These are phyloP conservation scores for Capitulum mitella DNA, from an alignment of 2,888 invertebrate genomes.

Conservation along the genomic window DNA sequence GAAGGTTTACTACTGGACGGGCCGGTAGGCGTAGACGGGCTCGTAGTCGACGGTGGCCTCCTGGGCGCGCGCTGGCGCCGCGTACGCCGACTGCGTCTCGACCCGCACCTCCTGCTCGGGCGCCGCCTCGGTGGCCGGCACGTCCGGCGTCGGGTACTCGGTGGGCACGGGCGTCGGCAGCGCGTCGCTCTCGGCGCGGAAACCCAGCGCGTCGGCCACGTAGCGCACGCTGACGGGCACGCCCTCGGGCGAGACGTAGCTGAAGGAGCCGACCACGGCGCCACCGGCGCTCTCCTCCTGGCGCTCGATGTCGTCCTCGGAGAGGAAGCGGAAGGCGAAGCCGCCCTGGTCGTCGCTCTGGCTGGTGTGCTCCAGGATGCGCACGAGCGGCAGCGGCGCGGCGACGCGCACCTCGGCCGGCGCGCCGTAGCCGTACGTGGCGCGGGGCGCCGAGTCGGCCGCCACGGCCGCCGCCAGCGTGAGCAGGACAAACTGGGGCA, in stretches of 20 bases:
- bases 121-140: slow-evolving; percentile 18
- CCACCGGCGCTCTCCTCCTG: not conserved
- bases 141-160: slow-evolving; percentile 14
- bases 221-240: not conserved
- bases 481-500: too few relatives aligned
- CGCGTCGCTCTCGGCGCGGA: slow-evolving; percentile 15
- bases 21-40: not conserved
- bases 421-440: not conserved
- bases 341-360: not conserved
- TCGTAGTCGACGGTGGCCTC: not conserved
- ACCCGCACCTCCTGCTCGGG: not conserved
- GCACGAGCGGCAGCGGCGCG: not conserved
- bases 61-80: not conserved
- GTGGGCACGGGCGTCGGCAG: slow-evolving; percentile 15
- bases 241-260: not conserved
- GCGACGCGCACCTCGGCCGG: not conserved
- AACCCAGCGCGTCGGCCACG: not conserved
- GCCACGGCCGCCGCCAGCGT: too few relatives aligned
- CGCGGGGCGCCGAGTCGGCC: not conserved
- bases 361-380: not conserved
- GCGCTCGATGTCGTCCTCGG: not conserved
- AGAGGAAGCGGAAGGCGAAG: slow-evolving; percentile 9
- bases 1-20: not conserved
- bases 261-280: not conserved
- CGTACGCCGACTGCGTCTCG: not conserved